phyloP scores from a whole-genome alignment of 2,113 vertebrate genomes.

The pig (Sus scrofa) region T2T-Sscrofa CM000820.6:13480501-13481000 shows the following conservation, averaged over 20 bases:
- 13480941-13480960: neutral
- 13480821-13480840: neutral
- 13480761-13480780: neutral
- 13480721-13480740: neutral
- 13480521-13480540: neutral
- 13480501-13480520: neutral
- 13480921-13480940: no score
- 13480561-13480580: neutral
- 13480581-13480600: neutral
- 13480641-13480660: neutral
- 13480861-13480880: neutral
- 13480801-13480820: neutral
- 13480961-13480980: neutral
- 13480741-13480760: neutral
- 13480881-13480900: rapidly evolving
- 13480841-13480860: neutral
- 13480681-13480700: neutral
- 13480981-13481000: neutral
- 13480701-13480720: neutral
- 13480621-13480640: neutral
- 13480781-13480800: neutral
- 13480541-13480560: neutral
- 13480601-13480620: no score
- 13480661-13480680: neutral
- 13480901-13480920: neutral